A percentile compares a stretch with the other conserved stretches of the same genome.
These are phyloP conservation scores for Semibalanus balanoides DNA, from an alignment of 1,140 invertebrate genomes.

Conservation along the genomic window DNA sequence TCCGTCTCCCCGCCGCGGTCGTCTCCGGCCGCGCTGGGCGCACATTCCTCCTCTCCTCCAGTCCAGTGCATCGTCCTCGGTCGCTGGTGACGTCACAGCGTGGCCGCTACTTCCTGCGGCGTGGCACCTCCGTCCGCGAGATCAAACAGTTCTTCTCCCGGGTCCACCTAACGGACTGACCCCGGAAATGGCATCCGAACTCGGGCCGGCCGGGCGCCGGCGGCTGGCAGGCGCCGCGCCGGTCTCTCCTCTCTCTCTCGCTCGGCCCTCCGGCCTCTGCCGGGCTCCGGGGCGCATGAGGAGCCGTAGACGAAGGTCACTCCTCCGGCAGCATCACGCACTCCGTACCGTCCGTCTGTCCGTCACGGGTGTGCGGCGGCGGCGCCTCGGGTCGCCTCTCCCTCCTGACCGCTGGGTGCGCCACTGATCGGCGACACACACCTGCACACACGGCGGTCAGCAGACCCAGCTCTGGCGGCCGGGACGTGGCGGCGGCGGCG, in stretches of 20 bases:
- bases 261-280: neutral
- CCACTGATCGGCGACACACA: neutral
- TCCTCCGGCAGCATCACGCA: too few relatives aligned
- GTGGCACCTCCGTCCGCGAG: neutral
- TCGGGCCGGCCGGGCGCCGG: too few relatives aligned
- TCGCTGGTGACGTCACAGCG: neutral
- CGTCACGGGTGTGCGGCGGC: neutral
- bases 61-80: neutral
- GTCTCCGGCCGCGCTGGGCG: too few relatives aligned
- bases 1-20: too few relatives aligned
- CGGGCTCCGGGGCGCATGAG: neutral
- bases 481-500: too few relatives aligned
- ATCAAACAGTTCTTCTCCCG: neutral
- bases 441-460: too few relatives aligned
- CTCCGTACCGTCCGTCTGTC: neutral
- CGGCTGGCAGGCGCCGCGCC: too few relatives aligned
- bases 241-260: neutral
- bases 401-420: neutral
- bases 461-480: too few relatives aligned
- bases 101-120: neutral
- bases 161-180: slow-evolving; percentile 1
- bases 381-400: neutral
- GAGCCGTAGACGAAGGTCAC: neutral
- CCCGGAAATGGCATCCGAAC: neutral
- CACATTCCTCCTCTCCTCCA: neutral